Evolutionary conservation across 2,888 invertebrate species (phyloP).

Genomic region (Lomographa bimaculata): DNA sequence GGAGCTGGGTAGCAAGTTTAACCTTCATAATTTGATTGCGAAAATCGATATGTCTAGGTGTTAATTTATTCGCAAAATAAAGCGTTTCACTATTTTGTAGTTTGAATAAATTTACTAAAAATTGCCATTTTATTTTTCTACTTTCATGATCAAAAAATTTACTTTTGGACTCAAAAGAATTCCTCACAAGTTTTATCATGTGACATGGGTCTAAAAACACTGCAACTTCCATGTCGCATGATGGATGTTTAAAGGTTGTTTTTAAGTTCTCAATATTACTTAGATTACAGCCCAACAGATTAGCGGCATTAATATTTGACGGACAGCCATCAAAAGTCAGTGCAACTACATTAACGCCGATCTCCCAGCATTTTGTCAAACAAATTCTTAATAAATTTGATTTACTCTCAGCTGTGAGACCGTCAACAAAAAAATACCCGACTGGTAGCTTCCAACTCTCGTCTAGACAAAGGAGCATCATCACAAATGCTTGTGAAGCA

Average conservation of each 20-base stretch:
- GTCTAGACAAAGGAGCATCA: too few relatives aligned
- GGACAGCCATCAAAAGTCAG: neutral
- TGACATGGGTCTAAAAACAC: constrained; percentile 27
- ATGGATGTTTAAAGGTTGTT: constrained; percentile 18
- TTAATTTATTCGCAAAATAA: neutral
- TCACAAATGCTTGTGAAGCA: too few relatives aligned
- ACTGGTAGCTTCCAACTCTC: too few relatives aligned
- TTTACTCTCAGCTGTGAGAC: too few relatives aligned
- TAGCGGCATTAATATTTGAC: neutral
- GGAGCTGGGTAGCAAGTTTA: constrained; percentile 3
- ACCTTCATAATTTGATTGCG: constrained; percentile 9
- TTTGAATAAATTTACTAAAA: neutral
- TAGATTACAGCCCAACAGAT: constrained; percentile 18
- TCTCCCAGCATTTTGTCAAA: too few relatives aligned
- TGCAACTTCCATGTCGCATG: constrained; percentile 20
- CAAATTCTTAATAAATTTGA: too few relatives aligned
- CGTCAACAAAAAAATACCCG: too few relatives aligned
- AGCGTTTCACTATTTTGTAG: neutral
- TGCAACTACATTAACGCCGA: too few relatives aligned
- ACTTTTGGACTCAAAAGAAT: constrained; percentile 8
- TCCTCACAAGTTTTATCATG: constrained; percentile 30
- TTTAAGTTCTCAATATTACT: neutral
- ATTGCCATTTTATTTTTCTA: neutral
- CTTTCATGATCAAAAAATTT: constrained; percentile 12
- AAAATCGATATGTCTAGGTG: constrained; percentile 1